A percentile compares a stretch with the other conserved stretches of the same genome.
Conservation (phyloP, 2,113 vertebrate genomes). For the Pyxicephalus adspersus region DNA sequence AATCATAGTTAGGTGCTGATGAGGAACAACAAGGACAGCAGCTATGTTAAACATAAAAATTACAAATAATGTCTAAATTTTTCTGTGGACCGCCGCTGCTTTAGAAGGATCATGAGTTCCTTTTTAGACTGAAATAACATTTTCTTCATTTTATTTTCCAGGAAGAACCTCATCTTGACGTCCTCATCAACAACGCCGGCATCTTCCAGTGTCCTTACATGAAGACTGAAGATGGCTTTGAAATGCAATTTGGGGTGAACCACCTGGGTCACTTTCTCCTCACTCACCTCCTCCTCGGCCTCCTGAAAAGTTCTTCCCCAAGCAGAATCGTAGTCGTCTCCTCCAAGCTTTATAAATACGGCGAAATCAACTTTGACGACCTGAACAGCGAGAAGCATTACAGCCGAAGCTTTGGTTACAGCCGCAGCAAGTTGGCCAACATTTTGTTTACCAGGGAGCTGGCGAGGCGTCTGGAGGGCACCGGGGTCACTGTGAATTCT, state of each 20-base stretch:
- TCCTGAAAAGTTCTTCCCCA: constrained; percentile 86
- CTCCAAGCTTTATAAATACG: constrained; percentile 94
- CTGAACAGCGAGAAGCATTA: constrained; percentile 88
- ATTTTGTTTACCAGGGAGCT: constrained; percentile 87
- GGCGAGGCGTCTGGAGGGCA: constrained; percentile 79
- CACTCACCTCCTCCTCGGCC: constrained; percentile 88
- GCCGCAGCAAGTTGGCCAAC: constrained; percentile 93
- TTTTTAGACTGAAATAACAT: too few relatives aligned
- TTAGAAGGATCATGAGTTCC: too few relatives aligned
- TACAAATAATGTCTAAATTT: too few relatives aligned
- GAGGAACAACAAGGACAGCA: too few relatives aligned
- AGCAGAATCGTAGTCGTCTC: constrained; percentile 91
- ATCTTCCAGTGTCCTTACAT: constrained; percentile 91
- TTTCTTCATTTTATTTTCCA: constrained; percentile 62
- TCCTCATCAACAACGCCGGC: constrained; percentile 93
- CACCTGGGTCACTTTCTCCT: constrained; percentile 95
- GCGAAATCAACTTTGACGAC: constrained; percentile 92
- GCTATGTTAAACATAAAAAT: too few relatives aligned
- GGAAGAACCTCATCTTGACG: constrained; percentile 88
- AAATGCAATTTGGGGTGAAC: constrained; percentile 95
- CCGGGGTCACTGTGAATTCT: constrained; percentile 84
- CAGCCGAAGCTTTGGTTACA: constrained; percentile 88
- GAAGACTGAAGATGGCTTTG: constrained; percentile 92
- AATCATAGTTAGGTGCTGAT: too few relatives aligned
- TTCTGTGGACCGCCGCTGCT: too few relatives aligned